Conservation (phyloP, 1,140 invertebrate genomes). For the Drosophila nigrodunni region DNA sequence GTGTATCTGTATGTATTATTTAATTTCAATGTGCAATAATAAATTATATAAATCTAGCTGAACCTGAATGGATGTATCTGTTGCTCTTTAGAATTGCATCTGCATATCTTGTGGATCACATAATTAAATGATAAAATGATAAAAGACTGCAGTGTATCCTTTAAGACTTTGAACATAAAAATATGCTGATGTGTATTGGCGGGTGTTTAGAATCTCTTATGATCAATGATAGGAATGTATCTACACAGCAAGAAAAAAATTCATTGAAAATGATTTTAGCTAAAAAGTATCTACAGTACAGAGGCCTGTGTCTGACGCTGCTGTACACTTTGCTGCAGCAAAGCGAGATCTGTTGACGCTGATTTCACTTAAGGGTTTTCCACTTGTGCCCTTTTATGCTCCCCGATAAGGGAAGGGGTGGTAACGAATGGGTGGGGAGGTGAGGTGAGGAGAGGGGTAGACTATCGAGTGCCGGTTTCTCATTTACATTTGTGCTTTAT, state of each 20-base stretch:
- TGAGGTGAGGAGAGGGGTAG: background rate
- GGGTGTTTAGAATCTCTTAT: background rate
- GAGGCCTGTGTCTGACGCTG: background rate
- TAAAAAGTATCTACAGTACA: background rate
- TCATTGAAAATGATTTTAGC: background rate
- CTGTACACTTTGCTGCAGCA: slow-evolving; percentile 1
- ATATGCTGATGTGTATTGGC: slow-evolving; percentile 4
- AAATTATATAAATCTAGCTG: too few relatives aligned
- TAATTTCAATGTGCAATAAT: too few relatives aligned
- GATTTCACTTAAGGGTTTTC: slow-evolving; percentile 49
- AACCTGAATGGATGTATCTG: too few relatives aligned
- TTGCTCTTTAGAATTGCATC: too few relatives aligned
- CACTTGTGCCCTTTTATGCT: slow-evolving; percentile 21
- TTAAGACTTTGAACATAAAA: background rate
- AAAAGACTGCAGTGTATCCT: background rate
- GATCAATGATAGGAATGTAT: background rate
- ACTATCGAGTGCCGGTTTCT: slow-evolving; percentile 66
- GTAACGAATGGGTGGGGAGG: too few relatives aligned
- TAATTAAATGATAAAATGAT: too few relatives aligned
- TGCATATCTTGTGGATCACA: too few relatives aligned
- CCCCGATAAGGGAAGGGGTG: slow-evolving; percentile 1
- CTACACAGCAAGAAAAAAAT: background rate
- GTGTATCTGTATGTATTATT: too few relatives aligned
- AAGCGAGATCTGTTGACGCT: slow-evolving; percentile 47
- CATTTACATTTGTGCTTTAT: slow-evolving; percentile 62